Conservation (phyloP, 2,113 vertebrate genomes). For the Heloderma charlesbogerti region DNA sequence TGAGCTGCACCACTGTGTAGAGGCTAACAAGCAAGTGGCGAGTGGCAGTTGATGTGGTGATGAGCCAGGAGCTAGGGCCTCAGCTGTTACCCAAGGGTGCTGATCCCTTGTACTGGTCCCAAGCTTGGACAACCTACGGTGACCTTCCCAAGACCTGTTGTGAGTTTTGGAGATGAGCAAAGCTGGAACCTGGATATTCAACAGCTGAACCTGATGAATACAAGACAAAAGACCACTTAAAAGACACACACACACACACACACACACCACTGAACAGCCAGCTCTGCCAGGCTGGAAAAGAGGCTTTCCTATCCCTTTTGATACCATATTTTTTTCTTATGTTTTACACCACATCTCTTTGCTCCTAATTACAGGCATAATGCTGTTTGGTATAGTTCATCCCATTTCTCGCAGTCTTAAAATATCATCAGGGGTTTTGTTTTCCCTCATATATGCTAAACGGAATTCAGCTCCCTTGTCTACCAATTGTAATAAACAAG, state of each 20-base stretch:
- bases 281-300: not conserved
- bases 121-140: too few relatives aligned
- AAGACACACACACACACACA: too few relatives aligned
- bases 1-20: too few relatives aligned
- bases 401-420: conserved; percentile 37
- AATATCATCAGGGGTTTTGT: conserved; percentile 9
- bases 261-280: not conserved
- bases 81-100: not conserved
- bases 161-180: not conserved
- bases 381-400: conserved; percentile 46
- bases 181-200: not conserved
- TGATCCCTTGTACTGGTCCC: too few relatives aligned
- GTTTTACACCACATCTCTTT: conserved; percentile 17
- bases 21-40: not conserved
- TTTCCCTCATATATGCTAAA: conserved; percentile 9
- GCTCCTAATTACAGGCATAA: conserved; percentile 51
- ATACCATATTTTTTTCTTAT: conserved; percentile 33
- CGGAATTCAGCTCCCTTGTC: conserved; percentile 21
- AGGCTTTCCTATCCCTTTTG: not conserved
- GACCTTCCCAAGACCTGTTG: too few relatives aligned
- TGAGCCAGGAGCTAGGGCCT: too few relatives aligned
- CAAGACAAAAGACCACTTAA: not conserved
- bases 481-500: not conserved
- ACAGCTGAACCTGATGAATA: not conserved
- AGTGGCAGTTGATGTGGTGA: not conserved